Conservation (phyloP, 2,888 invertebrate genomes). For the Drosophila mimetica region DNA sequence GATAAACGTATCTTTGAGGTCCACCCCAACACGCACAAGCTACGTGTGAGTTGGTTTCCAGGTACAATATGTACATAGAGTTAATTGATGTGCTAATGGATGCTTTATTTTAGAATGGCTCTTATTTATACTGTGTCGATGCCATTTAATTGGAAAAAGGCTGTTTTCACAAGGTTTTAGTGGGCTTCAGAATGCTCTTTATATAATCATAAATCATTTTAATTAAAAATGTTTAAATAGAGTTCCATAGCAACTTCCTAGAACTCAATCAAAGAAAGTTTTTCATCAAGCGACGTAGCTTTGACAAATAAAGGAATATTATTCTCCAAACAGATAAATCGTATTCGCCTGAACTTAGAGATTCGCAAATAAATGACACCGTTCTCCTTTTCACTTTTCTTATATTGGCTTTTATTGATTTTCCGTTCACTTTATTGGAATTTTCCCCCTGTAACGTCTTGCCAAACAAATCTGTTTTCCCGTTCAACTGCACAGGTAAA, state of each 20-base stretch:
- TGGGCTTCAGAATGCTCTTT: neutral
- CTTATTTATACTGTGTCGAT: slow-evolving; percentile 30
- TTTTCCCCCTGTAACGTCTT: slow-evolving; percentile 1
- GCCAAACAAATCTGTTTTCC: slow-evolving; percentile 13
- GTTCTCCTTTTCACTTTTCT: slow-evolving; percentile 13
- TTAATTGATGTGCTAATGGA: slow-evolving; percentile 54
- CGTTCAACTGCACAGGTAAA: slow-evolving; percentile 8
- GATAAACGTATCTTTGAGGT: neutral
- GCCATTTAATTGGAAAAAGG: slow-evolving; percentile 18
- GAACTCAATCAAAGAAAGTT: neutral
- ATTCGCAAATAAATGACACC: slow-evolving; percentile 25
- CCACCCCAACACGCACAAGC: slow-evolving; percentile 9
- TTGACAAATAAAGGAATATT: slow-evolving; percentile 21
- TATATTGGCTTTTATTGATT: slow-evolving; percentile 33
- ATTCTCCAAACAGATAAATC: slow-evolving; percentile 1
- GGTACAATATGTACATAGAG: slow-evolving; percentile 19
- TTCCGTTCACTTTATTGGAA: slow-evolving; percentile 21
- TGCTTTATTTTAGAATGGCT: slow-evolving; percentile 36
- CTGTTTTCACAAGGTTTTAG: neutral
- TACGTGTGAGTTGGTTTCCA: neutral
- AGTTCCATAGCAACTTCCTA: neutral
- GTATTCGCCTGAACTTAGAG: slow-evolving; percentile 6
- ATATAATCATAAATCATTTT: neutral
- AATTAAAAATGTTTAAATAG: neutral
- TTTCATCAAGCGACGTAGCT: neutral